Base-by-base conservation (phyloP, 2,113 vertebrate genomes). In the Melanocharis versteri region DNA sequence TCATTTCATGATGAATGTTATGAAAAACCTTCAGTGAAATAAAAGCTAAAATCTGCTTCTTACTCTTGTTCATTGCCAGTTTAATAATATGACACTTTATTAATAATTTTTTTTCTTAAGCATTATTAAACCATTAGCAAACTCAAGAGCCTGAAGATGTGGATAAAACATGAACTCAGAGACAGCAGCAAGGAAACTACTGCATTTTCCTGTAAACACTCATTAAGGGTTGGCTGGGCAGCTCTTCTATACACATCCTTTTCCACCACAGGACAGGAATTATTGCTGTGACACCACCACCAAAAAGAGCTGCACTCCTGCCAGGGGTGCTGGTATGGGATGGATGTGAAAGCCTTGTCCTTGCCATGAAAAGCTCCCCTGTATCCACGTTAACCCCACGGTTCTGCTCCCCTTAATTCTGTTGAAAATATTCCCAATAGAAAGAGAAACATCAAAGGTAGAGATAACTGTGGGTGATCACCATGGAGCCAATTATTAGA, bases 41-140 rank as follows among this genome's bases (percentile, higher is more conserved):
- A 88, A 79, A 94, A 94, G 40, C 72, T 90, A 84, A 94, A 82
- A 78, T 73, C 50, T 70, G 64, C 78, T 88, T 80, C 75, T 96
- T 75, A 83, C 42, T 37, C 80, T 89, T 79, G 53, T 61, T 87
- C 85, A 16, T 53, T 13, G 14, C 48, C 68, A 83, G 75, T 85
- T 92, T 86, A 80, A 94, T 60, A 92, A 78, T 54, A 92, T 3
- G 40, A 94, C 69, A 65, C 40, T 89, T 89, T 47, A 78, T 84
- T 83, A 87, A 35, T 83, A 45, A 8, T 53, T 86, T 68, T 90
- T 92, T 93, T 88, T 70, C 35, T 79, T 83, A 87, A 89, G 60
- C 72, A 72, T 86, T 95, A 90, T 78, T 75, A 95, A 96, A 81
- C 56, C 72, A 83, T 68, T 72, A 93, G 77, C 76, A 93, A 90